Conservation (phyloP, 2,113 vertebrate species). For the Centrocercus urophasianus region DNA sequence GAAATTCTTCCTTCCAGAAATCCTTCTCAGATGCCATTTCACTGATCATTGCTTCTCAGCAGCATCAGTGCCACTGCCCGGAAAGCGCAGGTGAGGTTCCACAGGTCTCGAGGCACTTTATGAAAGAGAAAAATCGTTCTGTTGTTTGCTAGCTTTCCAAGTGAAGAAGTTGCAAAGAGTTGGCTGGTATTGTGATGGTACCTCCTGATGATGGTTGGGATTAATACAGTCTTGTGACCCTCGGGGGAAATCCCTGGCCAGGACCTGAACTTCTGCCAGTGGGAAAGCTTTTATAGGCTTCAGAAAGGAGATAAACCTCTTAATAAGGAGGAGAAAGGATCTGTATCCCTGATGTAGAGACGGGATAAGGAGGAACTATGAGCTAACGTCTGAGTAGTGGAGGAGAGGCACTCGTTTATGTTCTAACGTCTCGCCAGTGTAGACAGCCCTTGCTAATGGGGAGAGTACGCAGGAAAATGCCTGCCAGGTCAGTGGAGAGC, state of each 20-base stretch:
- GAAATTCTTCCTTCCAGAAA: background rate
- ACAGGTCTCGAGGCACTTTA: background rate
- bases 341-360: background rate
- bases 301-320: background rate
- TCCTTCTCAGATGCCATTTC: background rate
- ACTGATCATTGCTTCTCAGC: background rate
- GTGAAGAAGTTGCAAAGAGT: background rate
- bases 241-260: background rate
- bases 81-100: background rate
- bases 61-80: background rate
- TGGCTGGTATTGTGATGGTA: background rate
- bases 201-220: background rate
- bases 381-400: background rate
- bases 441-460: conserved; percentile 1
- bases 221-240: background rate
- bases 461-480: background rate
- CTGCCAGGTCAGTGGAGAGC: background rate
- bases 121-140: background rate
- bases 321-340: background rate
- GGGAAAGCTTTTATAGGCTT: background rate
- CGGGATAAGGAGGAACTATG: background rate
- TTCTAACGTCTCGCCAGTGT: background rate
- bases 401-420: background rate
- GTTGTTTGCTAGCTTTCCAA: background rate
- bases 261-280: background rate